Percentiles rank a stretch among this genome's conserved stretches.
Evolutionary conservation across 2,113 vertebrate genomes (phyloP).

Genomic region (Isichthys henryi): DNA sequence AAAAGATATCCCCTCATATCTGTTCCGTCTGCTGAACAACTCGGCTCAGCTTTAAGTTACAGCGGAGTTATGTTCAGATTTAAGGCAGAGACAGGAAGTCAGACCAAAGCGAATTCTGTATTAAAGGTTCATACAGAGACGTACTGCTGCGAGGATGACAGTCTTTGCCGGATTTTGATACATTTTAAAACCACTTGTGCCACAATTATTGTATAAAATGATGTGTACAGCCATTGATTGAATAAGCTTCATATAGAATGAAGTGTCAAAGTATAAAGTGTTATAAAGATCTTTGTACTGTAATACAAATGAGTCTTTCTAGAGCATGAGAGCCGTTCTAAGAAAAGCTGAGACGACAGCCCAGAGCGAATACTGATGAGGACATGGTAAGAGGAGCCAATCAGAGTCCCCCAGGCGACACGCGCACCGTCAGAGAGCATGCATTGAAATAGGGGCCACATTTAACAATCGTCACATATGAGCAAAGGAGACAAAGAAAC

Average conservation of each 20-base stretch:
- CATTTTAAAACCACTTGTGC: neutral
- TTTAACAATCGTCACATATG: neutral
- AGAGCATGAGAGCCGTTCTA: neutral
- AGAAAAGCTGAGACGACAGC: neutral
- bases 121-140: neutral
- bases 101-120: neutral
- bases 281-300: neutral
- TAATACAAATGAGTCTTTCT: neutral
- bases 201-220: neutral
- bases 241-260: neutral
- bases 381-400: neutral
- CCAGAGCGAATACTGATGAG: neutral
- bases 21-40: neutral
- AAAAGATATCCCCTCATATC: neutral
- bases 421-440: neutral
- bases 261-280: neutral
- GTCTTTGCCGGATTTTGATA: neutral
- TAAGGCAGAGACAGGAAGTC: neutral
- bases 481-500: neutral
- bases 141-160: neutral
- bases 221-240: neutral
- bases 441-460: neutral
- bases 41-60: neutral
- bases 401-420: neutral
- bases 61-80: neutral